A percentile compares a stretch with the other conserved stretches of the same genome.
Evolutionary conservation across 1,140 invertebrate genomes (phyloP).

Genomic region (Marisa cornuarietis): DNA sequence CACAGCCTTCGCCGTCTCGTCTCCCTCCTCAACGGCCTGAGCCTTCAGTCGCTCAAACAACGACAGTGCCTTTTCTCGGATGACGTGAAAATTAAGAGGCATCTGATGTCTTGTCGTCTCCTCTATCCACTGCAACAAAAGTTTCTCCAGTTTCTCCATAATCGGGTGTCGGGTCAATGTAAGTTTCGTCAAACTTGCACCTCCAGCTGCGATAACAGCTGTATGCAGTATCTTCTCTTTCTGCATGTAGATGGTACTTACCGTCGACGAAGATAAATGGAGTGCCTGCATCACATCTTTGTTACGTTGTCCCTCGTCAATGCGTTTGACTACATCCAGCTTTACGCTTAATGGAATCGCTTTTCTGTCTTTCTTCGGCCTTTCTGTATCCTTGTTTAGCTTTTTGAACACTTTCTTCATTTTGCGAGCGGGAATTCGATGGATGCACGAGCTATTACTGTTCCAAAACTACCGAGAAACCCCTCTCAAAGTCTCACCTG

Average conservation of each 20-base stretch:
- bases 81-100: conserved; percentile 8
- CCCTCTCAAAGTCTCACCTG: too few relatives aligned
- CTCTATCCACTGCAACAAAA: conserved; percentile 22
- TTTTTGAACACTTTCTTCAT: too few relatives aligned
- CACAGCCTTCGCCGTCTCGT: conserved; percentile 14
- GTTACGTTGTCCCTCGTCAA: conserved; percentile 1
- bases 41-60: conserved; percentile 30
- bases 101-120: conserved; percentile 12
- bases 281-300: not conserved
- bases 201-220: not conserved
- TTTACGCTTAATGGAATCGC: conserved; percentile 1
- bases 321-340: conserved; percentile 10
- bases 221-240: conserved; percentile 2
- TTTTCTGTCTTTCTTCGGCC: conserved; percentile 14
- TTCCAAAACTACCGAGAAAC: too few relatives aligned
- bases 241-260: conserved; percentile 12
- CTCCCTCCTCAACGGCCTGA: not conserved
- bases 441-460: too few relatives aligned
- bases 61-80: conserved; percentile 16
- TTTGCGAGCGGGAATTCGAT: too few relatives aligned
- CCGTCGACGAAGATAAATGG: conserved; percentile 7
- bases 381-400: not conserved
- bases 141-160: conserved; percentile 15
- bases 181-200: not conserved
- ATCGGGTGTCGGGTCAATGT: not conserved